Evolutionary conservation across 2,113 vertebrate genomes (phyloP).

Genomic region (Dicrurus megarhynchus): DNA sequence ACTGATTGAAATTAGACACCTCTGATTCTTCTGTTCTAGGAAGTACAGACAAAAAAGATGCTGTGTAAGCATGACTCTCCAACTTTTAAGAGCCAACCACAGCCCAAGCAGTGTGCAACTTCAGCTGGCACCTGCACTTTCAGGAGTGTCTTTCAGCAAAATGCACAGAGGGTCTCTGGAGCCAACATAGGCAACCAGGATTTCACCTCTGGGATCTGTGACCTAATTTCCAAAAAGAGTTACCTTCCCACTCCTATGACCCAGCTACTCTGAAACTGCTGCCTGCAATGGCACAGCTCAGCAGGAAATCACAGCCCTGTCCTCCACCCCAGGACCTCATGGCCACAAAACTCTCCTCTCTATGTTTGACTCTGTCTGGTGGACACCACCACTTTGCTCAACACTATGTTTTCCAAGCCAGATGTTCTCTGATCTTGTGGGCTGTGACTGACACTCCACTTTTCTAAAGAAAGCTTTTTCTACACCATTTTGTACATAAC

Average conservation of each 20-base stretch:
- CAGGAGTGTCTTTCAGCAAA: not conserved
- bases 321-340: not conserved
- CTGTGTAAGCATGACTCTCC: not conserved
- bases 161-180: not conserved
- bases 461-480: not conserved
- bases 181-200: not conserved
- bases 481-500: not conserved
- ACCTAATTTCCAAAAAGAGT: not conserved
- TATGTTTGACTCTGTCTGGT: not conserved
- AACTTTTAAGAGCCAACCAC: not conserved
- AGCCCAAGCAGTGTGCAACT: not conserved
- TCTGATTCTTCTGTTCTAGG: not conserved
- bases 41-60: not conserved
- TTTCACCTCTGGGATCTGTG: not conserved
- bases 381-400: rapidly evolving
- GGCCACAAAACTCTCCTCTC: not conserved
- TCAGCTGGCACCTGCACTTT: not conserved
- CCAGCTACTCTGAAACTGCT: not conserved
- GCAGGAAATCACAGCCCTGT: not conserved
- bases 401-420: not conserved
- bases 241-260: not conserved
- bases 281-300: not conserved
- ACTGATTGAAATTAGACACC: not conserved
- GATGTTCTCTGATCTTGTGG: not conserved
- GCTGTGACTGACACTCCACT: not conserved